Base-by-base conservation (phyloP, 2,113 vertebrate species). In the Plotosus lineatus region DNA sequence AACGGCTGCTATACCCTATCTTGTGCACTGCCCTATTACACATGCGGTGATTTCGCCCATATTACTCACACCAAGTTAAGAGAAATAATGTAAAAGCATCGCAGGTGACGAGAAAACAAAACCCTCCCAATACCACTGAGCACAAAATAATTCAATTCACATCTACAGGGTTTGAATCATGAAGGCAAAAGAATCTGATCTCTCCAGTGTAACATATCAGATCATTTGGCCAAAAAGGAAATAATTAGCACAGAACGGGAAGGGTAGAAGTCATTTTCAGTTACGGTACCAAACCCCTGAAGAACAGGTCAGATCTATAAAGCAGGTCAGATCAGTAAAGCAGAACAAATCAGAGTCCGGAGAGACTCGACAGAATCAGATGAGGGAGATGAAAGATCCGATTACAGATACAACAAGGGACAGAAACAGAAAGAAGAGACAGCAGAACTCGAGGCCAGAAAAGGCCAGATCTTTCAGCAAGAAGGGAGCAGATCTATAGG, bases 401-500 rank as follows among this genome's bases (percentile, higher is more conserved):
- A 73, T 73, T 51, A 51, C 69, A 0, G 51, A 9, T 19, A 46
- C 28, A 50, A 19, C 2, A 51, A 7, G 69, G 46, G 11, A 72
- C 44, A 6, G 17, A 3, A 1, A 36, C 69, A 6, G 46, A 33
- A 33, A 33, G 28, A 19, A 73, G n/a, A 19, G 69, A 50, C 11
- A 9, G 66, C 42, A 48, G n/a, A n/a, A 48, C 42, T 71, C 28
- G 46, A 46, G 66, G 42, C 48, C 66, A 71, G 42, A 28, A 28
- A 6, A 46, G 42, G n/a, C 42, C 40, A 42, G 65, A 33, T 65
- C 36, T 65, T 23, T 40, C 38, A 42, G 38, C 5, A 6, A 56
- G 19, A 56, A 56, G 53, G 53, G 58, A 31, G 58, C 28, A 61
- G 61, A 65, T 65, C 61, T 65, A 65, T 65, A 65, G 61, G 61